A percentile compares a stretch with the other conserved stretches of the same genome.
phyloP scores from a whole-genome alignment of 2,797 vertebrate species.

The Smutsia gigantea region DNA sequence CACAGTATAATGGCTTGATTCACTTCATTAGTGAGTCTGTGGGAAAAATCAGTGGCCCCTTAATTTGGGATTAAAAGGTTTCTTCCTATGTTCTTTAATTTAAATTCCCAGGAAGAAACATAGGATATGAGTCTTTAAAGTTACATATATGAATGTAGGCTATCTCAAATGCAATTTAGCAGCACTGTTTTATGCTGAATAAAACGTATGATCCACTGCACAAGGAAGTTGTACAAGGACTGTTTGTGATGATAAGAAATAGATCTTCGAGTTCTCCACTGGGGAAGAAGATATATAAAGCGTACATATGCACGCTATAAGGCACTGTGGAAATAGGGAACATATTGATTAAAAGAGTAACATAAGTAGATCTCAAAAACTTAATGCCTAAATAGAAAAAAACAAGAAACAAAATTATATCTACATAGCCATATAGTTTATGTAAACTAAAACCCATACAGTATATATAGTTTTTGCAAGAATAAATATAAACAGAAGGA shows the following conservation, averaged over 20 bases:
- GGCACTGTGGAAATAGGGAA: background rate
- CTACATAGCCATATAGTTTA: background rate
- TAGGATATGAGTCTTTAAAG: conserved; percentile 50
- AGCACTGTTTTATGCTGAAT: background rate
- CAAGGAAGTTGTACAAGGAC: background rate
- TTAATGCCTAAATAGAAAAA: background rate
- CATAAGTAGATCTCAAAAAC: background rate
- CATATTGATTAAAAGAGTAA: background rate
- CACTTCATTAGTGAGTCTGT: conserved; percentile 73
- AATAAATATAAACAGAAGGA: background rate
- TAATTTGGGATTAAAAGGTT: conserved; percentile 69
- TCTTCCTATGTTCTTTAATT: conserved; percentile 67
- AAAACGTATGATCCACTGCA: background rate
- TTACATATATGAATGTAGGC: background rate
- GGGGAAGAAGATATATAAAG: background rate
- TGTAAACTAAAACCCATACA: background rate
- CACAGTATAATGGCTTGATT: conserved; percentile 56
- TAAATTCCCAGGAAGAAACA: conserved; percentile 52
- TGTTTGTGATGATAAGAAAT: background rate
- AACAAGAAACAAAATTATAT: background rate
- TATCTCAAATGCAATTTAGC: background rate
- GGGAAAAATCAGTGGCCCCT: conserved; percentile 60
- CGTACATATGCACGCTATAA: background rate
- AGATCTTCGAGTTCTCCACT: background rate
- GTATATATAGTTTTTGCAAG: background rate